Evolutionary conservation across 2,888 invertebrate species (phyloP).

Genomic region (Mesorhabditis belari): DNA sequence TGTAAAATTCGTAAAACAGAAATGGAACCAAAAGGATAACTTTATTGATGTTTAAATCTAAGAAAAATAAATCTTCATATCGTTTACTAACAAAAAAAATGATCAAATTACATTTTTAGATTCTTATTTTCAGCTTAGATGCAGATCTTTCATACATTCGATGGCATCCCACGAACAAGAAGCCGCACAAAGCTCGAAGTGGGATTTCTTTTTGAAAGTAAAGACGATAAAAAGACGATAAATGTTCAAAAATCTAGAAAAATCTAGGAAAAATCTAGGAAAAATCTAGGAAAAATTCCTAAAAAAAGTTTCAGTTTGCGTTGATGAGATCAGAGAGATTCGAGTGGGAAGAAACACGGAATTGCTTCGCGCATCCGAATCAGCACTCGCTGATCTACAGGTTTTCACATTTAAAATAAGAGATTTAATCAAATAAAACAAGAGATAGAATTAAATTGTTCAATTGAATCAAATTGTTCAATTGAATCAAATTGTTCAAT

Average conservation of each 20-base stretch:
- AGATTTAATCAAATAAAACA: no score
- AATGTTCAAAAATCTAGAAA: slow-evolving; percentile 14
- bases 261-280: not conserved
- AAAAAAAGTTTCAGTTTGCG: slow-evolving; percentile 55
- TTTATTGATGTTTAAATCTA: not conserved
- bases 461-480: no score
- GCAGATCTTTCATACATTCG: slow-evolving; percentile 60
- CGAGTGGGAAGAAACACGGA: slow-evolving; percentile 61
- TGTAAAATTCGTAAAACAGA: no score
- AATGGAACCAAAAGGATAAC: no score
- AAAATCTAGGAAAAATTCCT: not conserved
- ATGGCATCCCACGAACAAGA: slow-evolving; percentile 63
- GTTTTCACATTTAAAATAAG: no score
- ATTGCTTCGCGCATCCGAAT: slow-evolving; percentile 40
- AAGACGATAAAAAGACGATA: not conserved
- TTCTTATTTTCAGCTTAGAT: slow-evolving; percentile 54
- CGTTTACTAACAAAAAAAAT: not conserved
- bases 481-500: no score
- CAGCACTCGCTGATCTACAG: slow-evolving; percentile 37
- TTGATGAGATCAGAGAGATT: slow-evolving; percentile 60
- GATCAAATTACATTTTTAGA: not conserved
- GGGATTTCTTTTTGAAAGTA: slow-evolving; percentile 19
- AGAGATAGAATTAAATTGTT: no score
- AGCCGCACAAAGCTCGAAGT: slow-evolving; percentile 62
- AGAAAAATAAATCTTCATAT: no score